Conservation (phyloP, 2,888 invertebrate genomes). For the Sphinx pinastri region DNA sequence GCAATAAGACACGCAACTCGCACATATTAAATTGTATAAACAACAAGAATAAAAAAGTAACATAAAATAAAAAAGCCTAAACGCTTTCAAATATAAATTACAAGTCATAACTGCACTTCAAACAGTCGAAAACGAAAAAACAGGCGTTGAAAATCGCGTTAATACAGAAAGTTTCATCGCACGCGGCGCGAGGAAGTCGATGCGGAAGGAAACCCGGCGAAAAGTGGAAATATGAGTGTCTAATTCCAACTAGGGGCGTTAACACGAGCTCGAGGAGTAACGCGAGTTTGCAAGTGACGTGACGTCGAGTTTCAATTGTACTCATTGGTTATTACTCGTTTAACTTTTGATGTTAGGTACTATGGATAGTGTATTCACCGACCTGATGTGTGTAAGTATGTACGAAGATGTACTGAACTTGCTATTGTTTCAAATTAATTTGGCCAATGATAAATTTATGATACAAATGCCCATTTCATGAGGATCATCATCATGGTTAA, state of each 20-base stretch:
- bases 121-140: slow-evolving; percentile 31
- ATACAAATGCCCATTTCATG: no score
- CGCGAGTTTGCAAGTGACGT: neutral
- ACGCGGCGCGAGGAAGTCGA: slow-evolving; percentile 34
- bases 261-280: slow-evolving; percentile 21
- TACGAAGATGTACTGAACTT: no score
- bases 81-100: neutral
- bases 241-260: slow-evolving; percentile 36
- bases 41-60: neutral
- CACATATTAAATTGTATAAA: no score
- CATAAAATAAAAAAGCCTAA: neutral
- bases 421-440: no score
- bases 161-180: slow-evolving; percentile 43
- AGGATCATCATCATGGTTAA: no score
- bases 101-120: slow-evolving; percentile 3
- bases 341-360: no score
- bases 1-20: no score
- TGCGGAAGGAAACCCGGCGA: slow-evolving; percentile 38
- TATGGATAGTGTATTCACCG: no score
- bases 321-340: no score
- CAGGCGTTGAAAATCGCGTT: slow-evolving; percentile 44
- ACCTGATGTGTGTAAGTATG: no score
- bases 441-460: no score
- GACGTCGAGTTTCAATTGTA: neutral
- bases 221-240: slow-evolving; percentile 51